These are phyloP conservation scores for Dascillus cervinus DNA, from an alignment of 2,888 invertebrate species.

Conservation along the genomic window DNA sequence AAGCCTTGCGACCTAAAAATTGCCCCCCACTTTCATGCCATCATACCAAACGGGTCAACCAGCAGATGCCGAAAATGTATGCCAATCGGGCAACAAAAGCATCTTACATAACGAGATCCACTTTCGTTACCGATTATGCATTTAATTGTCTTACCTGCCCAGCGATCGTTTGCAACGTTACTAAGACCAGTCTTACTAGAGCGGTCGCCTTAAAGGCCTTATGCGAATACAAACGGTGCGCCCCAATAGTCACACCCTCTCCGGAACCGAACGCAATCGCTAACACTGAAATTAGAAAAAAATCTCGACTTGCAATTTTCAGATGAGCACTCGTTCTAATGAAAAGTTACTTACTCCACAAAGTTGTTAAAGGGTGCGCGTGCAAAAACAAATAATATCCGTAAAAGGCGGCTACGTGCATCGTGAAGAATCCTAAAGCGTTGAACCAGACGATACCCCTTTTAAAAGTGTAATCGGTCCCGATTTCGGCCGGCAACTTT, in stretches of 20 bases:
- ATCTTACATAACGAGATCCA: too few species aligned
- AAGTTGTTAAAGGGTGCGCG: slow-evolving; percentile 28
- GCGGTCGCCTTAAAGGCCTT: slow-evolving; percentile 66
- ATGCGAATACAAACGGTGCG: slow-evolving; percentile 74
- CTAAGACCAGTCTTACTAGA: slow-evolving; percentile 53
- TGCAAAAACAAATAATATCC: slow-evolving; percentile 36
- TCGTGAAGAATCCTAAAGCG: slow-evolving; percentile 49
- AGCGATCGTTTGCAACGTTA: slow-evolving; percentile 61
- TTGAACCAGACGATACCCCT: slow-evolving; percentile 55
- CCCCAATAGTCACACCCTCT: slow-evolving; percentile 70
- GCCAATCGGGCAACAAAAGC: too few species aligned
- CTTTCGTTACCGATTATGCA: too few species aligned
- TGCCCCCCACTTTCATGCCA: too few species aligned
- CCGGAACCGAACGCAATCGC: slow-evolving; percentile 32
- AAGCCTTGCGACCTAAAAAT: too few species aligned
- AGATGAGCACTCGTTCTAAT: too few species aligned
- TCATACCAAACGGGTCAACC: too few species aligned
- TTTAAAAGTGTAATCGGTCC: slow-evolving; percentile 45
- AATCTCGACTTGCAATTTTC: slow-evolving; percentile 2
- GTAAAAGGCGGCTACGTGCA: slow-evolving; percentile 48
- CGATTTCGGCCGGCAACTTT: slow-evolving; percentile 40
- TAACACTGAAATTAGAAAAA: slow-evolving; percentile 30
- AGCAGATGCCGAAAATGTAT: too few species aligned
- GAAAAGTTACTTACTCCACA: slow-evolving; percentile 41
- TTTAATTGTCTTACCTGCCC: slow-evolving; percentile 72